A percentile compares a stretch with the other conserved stretches of the same genome.
Evolutionary conservation across 2,113 vertebrate species (phyloP).

Genomic region (Bettongia penicillata): DNA sequence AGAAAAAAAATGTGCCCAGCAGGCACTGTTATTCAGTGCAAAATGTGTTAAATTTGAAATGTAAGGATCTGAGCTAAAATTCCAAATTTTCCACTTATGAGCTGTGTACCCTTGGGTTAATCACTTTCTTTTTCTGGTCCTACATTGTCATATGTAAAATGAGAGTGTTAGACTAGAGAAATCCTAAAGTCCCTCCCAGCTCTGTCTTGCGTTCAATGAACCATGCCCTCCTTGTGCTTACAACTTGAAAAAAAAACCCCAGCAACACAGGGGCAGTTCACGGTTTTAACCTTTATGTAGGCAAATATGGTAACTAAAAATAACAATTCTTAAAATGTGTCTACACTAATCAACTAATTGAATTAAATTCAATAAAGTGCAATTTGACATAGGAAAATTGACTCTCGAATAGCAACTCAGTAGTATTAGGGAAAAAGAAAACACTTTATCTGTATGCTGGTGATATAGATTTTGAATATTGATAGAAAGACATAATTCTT

Average conservation of each 20-base stretch:
- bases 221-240: not conserved
- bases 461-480: conserved; percentile 32
- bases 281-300: not conserved
- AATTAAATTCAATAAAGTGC: conserved; percentile 4
- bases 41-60: not conserved
- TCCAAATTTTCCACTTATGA: not conserved
- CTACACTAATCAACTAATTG: not conserved
- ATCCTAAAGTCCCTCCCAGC: not conserved
- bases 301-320: not conserved
- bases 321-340: not conserved
- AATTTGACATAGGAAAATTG: not conserved
- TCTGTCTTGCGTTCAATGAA: not conserved
- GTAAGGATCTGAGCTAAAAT: not conserved
- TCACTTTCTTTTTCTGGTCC: not conserved
- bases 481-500: not conserved
- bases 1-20: not conserved
- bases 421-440: not conserved
- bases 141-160: not conserved
- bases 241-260: not conserved
- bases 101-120: not conserved
- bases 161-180: not conserved
- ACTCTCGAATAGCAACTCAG: conserved; percentile 27
- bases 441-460: not conserved
- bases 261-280: not conserved
- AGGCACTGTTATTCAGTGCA: not conserved